phyloP scores from a whole-genome alignment of 2,888 invertebrate genomes.

The Cecidostiba fungosa region DNA sequence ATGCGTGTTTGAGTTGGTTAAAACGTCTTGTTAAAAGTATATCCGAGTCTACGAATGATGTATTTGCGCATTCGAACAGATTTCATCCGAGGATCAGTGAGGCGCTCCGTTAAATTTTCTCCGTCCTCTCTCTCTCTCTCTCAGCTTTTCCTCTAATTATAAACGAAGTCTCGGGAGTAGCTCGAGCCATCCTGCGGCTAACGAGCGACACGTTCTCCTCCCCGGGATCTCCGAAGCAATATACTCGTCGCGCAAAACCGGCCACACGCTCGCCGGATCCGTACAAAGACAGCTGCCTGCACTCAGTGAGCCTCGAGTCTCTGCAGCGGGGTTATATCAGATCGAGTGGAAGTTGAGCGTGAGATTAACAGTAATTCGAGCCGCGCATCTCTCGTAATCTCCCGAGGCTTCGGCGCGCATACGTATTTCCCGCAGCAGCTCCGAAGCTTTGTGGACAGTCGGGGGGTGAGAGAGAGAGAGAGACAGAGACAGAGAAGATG shows the following conservation, averaged over 20 bases:
- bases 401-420: conserved; percentile 25
- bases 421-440: conserved; percentile 18
- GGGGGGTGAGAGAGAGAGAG: background rate
- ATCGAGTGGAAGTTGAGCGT: conserved; percentile 63
- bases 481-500: background rate
- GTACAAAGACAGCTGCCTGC: conserved; percentile 3
- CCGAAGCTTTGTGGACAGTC: conserved; percentile 55
- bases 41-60: background rate
- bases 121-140: background rate
- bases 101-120: background rate
- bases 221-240: background rate
- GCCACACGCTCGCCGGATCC: background rate
- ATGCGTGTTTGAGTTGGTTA: background rate
- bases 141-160: conserved; percentile 22
- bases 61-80: background rate
- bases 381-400: conserved; percentile 53
- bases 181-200: conserved; percentile 3
- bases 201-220: conserved; percentile 7
- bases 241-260: conserved; percentile 42
- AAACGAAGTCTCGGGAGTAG: conserved; percentile 30
- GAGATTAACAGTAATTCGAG: conserved; percentile 64
- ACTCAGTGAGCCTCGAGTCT: background rate
- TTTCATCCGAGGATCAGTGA: background rate
- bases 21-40: background rate
- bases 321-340: conserved; percentile 56